Evolutionary conservation across 1,140 invertebrate species (phyloP).

Genomic region (Bactericera cockerelli): DNA sequence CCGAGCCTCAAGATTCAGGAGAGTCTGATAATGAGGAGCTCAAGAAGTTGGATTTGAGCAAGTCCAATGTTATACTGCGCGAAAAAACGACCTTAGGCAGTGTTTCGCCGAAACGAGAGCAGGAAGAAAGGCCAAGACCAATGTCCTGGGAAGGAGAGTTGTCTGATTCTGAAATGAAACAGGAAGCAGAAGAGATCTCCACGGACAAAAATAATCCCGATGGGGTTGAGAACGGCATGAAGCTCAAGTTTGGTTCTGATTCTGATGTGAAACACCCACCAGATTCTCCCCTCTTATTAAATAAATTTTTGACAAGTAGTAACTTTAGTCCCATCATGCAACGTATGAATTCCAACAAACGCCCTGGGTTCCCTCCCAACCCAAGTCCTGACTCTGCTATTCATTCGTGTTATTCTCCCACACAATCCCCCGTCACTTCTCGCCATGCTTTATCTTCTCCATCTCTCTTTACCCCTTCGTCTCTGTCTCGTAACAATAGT

Average conservation of each 20-base stretch:
- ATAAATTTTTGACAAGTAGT: conserved; percentile 12
- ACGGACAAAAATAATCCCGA: conserved; percentile 30
- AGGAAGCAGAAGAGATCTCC: conserved; percentile 31
- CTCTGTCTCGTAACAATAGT: conserved; percentile 71
- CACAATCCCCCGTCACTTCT: conserved; percentile 68
- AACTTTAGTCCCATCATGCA: conserved; percentile 23
- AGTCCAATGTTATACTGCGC: neutral
- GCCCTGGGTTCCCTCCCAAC: conserved; percentile 35
- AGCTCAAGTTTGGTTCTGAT: conserved; percentile 19
- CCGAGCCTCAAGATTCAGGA: neutral
- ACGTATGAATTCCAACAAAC: conserved; percentile 15
- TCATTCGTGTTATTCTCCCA: conserved; percentile 68
- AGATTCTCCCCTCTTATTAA: conserved; percentile 15
- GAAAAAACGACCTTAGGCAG: neutral
- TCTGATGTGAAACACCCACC: conserved; percentile 21
- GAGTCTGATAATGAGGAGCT: conserved; percentile 7
- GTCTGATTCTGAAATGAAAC: conserved; percentile 50
- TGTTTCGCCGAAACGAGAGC: neutral
- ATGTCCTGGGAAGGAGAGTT: conserved; percentile 87
- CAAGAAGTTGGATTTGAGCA: conserved; percentile 2
- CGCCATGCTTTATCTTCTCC: conserved; percentile 45
- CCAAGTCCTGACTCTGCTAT: conserved; percentile 70
- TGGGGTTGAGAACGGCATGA: neutral
- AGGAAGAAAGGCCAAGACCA: conserved; percentile 33
- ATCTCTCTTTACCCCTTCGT: conserved; percentile 57